Base-by-base conservation (phyloP, 2,888 invertebrate genomes). In the Anthrax anthrax region DNA sequence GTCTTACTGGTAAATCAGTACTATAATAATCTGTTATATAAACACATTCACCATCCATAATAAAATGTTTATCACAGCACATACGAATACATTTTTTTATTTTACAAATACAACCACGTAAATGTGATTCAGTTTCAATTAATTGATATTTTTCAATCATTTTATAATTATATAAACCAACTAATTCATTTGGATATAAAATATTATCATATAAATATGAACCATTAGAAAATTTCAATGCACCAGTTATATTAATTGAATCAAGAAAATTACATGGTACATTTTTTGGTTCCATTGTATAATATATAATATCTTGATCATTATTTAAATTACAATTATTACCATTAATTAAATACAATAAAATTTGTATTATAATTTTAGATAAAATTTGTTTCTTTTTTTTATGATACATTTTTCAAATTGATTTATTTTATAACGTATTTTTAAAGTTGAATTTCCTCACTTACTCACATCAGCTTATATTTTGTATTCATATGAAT, bases 41-140 rank as follows among this genome's bases (percentile, higher is more conserved):
- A n/a, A 29, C 39, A 39, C 47, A 43, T 6, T 44, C 18, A 18
- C 39, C 37, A 9, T 38, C 38, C 4, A 12, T 12, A 38, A n/a
- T 6, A 19, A n/a, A 27, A 14, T 46, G 38, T 12, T 29, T 36
- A 2, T 32, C 38, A 42, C 62, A 62, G 41, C 61, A 61, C 32
- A 60, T 55, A 34, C 58, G 54, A 1, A 59, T 50, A 43, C 63
- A 62, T 18, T 50, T 37, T 34, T 52, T 56, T 5, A 54, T n/a
- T 8, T 53, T 36, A 47, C 62, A 62, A 5, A 58, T 48, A 43
- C 63, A 63, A 9, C 63, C 62, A 5, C 60, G 55, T 3, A 55
- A 23, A 49, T 58, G 57, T 1, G 51, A 56, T 4, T 55, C 46
- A 3, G 58, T 62, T 23, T 59, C 57, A 1, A 59, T 40, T 0